Conservation (phyloP, 2,797 vertebrate species). For the Poeciliopsis gracilis region DNA sequence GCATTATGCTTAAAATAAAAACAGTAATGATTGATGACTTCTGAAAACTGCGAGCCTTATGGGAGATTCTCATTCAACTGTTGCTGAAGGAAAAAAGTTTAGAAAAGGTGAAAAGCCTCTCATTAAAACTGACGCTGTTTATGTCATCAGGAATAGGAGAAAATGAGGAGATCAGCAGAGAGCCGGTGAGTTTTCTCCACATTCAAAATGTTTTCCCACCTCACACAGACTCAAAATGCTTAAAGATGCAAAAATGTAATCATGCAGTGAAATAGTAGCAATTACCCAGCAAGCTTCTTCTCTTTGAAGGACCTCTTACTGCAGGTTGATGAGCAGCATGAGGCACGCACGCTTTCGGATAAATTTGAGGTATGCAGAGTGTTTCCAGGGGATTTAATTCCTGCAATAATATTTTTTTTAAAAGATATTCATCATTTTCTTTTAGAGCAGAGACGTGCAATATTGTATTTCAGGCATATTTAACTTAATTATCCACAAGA, state of each 20-base stretch:
- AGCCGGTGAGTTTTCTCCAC: not conserved
- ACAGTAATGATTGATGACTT: not conserved
- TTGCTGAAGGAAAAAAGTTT: not conserved
- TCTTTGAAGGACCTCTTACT: not conserved
- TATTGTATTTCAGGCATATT: not conserved
- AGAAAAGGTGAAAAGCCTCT: not conserved
- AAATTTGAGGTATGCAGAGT: not conserved
- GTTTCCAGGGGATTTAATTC: not conserved
- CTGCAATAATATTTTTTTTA: not conserved
- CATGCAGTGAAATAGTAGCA: not conserved
- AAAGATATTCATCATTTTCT: not conserved
- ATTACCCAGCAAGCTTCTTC: not conserved
- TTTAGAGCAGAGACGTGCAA: not conserved
- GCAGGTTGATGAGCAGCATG: not conserved
- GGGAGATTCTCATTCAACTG: not conserved
- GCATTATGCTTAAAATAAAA: not conserved
- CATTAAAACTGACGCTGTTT: not conserved
- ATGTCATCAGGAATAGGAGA: not conserved
- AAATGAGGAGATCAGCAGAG: not conserved
- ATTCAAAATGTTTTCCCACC: not conserved
- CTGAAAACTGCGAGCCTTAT: not conserved
- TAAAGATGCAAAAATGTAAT: conserved; percentile 4
- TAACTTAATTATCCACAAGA: not conserved
- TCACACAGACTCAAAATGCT: not conserved
- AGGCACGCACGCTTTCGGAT: not conserved